phyloP scores from a whole-genome alignment of 2,797 vertebrate genomes.

The Carcharodon carcharias region DNA sequence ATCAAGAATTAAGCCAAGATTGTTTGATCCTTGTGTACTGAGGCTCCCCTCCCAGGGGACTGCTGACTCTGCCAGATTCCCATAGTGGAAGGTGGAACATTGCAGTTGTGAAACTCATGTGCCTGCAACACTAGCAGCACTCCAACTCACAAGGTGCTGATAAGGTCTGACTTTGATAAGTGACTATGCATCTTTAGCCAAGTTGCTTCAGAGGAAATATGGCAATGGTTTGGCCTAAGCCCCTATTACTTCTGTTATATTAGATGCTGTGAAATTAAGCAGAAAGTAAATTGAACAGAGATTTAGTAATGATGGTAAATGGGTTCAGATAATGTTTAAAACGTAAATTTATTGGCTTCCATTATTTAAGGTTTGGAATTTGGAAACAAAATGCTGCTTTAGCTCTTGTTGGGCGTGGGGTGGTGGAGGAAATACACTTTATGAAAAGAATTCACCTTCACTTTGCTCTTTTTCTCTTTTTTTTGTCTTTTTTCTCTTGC shows the following conservation, averaged over 20 bases:
- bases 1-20: not conserved
- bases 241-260: not conserved
- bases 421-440: not conserved
- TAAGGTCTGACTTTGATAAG: not conserved
- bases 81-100: not conserved
- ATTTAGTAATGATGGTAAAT: constrained; percentile 10
- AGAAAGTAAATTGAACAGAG: not conserved
- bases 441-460: constrained; percentile 17
- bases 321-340: constrained; percentile 36
- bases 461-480: constrained; percentile 26
- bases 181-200: not conserved
- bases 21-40: not conserved
- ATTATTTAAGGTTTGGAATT: constrained; percentile 1
- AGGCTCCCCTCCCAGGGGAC: not conserved
- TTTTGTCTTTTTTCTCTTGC: not conserved
- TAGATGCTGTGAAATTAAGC: constrained; percentile 17
- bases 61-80: not conserved
- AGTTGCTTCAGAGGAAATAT: not conserved
- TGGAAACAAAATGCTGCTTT: not conserved
- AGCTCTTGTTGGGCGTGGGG: not conserved
- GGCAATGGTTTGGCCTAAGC: not conserved
- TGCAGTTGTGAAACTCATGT: not conserved
- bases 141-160: not conserved
- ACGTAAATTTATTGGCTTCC: constrained; percentile 16
- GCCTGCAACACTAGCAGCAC: not conserved